Evolutionary conservation across 2,888 invertebrate genomes (phyloP).

Genomic region (Parnassius smintheus): DNA sequence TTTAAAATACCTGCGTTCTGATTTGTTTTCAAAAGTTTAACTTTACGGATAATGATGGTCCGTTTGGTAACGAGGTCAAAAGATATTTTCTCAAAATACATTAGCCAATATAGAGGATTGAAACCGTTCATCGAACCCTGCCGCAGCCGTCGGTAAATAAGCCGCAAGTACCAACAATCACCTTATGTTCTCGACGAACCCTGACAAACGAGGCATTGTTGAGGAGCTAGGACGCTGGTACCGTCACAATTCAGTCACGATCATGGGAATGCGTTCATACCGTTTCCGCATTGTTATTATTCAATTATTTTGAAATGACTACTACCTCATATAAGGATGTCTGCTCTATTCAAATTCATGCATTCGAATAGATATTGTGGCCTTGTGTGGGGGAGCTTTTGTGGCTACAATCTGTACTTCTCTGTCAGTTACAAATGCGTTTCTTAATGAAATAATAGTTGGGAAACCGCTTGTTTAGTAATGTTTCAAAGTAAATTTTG

Average conservation of each 20-base stretch:
- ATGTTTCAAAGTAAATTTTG: constrained; percentile 1
- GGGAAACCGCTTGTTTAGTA: constrained; percentile 9
- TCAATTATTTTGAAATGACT: constrained; percentile 32
- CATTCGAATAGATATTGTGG: constrained; percentile 40
- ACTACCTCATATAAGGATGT: constrained; percentile 13
- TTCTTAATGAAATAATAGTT: constrained; percentile 17
- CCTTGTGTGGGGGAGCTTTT: constrained; percentile 23
- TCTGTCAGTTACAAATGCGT: constrained; percentile 4
- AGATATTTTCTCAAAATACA: constrained; percentile 7
- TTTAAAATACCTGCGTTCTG: not conserved
- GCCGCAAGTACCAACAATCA: constrained; percentile 23
- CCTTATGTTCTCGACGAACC: constrained; percentile 62
- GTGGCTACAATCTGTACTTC: not conserved
- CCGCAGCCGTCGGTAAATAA: constrained; percentile 35
- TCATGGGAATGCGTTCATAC: constrained; percentile 59
- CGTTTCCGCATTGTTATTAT: constrained; percentile 68
- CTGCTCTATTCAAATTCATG: constrained; percentile 22
- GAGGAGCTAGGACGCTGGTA: constrained; percentile 32
- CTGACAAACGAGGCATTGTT: constrained; percentile 74
- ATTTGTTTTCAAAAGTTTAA: constrained; percentile 9
- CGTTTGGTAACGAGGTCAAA: constrained; percentile 8
- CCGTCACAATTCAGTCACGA: constrained; percentile 27
- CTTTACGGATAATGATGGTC: constrained; percentile 12
- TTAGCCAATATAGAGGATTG: constrained; percentile 13
- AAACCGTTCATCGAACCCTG: constrained; percentile 22